phyloP scores from a whole-genome alignment of 2,888 invertebrate species.

The Caenorhabditis sp. region DNA sequence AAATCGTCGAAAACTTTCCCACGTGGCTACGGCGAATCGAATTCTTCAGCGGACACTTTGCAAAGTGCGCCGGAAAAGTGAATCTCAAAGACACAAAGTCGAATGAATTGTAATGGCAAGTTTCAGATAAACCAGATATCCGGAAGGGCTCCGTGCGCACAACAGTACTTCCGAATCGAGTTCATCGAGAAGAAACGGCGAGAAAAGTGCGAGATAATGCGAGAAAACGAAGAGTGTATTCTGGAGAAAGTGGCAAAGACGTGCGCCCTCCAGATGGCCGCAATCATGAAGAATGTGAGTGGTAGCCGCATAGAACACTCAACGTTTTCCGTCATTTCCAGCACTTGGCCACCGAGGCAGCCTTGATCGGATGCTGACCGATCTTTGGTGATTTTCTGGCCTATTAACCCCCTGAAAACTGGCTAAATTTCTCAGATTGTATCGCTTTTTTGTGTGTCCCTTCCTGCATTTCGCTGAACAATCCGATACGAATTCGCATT shows the following conservation, averaged over 20 bases:
- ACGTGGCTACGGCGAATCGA: slow-evolving; percentile 16
- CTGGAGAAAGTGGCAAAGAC: slow-evolving; percentile 6
- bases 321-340: too few species aligned
- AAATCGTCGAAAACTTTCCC: not conserved
- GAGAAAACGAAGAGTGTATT: not conserved
- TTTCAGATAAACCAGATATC: slow-evolving; percentile 14
- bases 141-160: not conserved
- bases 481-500: too few species aligned
- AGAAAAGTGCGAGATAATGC: slow-evolving; percentile 3
- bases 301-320: too few species aligned
- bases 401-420: too few species aligned
- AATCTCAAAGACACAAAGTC: not conserved
- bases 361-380: too few species aligned
- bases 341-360: too few species aligned
- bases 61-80: slow-evolving; percentile 17
- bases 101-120: not conserved
- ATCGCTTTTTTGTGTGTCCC: too few species aligned
- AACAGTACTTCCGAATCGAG: not conserved
- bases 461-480: too few species aligned
- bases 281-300: not conserved
- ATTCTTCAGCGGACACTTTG: slow-evolving; percentile 10
- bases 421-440: too few species aligned
- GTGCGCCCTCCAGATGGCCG: not conserved
- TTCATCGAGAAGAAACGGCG: not conserved
- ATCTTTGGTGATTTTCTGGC: too few species aligned